Conservation (phyloP, 1,140 invertebrate species). For the Trigoniulus corallinus region DNA sequence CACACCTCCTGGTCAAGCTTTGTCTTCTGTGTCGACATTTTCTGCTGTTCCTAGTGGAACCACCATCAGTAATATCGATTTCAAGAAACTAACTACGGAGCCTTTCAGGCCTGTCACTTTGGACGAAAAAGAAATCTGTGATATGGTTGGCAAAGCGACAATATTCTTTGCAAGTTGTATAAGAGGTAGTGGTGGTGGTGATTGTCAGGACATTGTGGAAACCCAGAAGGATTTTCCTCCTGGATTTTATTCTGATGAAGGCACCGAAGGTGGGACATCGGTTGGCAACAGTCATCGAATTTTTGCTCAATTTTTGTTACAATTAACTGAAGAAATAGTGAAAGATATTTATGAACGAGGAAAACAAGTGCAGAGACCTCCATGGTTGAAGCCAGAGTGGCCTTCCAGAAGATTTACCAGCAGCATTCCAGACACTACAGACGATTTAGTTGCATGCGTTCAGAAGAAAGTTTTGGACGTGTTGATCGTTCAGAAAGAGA, state of each 20-base stretch:
- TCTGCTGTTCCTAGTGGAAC: neutral
- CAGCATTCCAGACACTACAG: slow-evolving; percentile 3
- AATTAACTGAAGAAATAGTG: slow-evolving; percentile 44
- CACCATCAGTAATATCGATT: slow-evolving; percentile 1
- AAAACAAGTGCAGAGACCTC: slow-evolving; percentile 22
- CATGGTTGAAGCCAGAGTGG: slow-evolving; percentile 33
- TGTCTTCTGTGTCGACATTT: neutral
- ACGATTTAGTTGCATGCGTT: slow-evolving; percentile 17
- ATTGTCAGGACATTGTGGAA: slow-evolving; percentile 7
- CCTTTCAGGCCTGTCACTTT: slow-evolving; percentile 20
- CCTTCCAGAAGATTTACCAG: slow-evolving; percentile 12
- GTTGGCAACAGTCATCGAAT: slow-evolving; percentile 10
- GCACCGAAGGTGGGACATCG: slow-evolving; percentile 17
- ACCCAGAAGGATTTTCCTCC: slow-evolving; percentile 13
- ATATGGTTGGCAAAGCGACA: slow-evolving; percentile 12
- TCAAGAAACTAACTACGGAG: slow-evolving; percentile 11
- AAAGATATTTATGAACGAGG: slow-evolving; percentile 25
- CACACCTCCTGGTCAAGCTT: slow-evolving; percentile 30
- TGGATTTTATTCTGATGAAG: slow-evolving; percentile 17
- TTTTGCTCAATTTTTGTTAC: slow-evolving; percentile 36
- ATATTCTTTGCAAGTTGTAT: neutral
- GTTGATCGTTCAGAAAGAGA: slow-evolving; percentile 34
- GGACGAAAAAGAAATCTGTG: slow-evolving; percentile 17
- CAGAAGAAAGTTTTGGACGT: slow-evolving; percentile 25
- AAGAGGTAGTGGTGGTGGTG: neutral